Base-by-base conservation (phyloP, 2,113 vertebrate species). In the Polypterus senegalus region DNA sequence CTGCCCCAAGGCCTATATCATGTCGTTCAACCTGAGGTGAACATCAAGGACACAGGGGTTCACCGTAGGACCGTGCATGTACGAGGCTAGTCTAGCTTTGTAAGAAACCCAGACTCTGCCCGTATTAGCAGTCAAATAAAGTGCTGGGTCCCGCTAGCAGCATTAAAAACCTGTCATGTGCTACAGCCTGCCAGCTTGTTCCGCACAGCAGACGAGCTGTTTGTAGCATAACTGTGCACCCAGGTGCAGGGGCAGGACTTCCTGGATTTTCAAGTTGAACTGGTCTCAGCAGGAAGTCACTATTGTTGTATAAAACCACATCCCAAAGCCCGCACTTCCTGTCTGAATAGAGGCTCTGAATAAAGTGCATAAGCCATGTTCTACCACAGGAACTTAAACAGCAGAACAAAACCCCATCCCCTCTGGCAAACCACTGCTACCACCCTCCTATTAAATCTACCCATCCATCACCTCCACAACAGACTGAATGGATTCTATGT, bases 401-500 rank as follows among this genome's bases (percentile, higher is more conserved):
- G 43, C 51, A 10, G 6, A 4, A 55, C 9, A 7, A 27, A 27
- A 10, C 10, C 54, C 5, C 10, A 27, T 9, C 54, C 10, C 43
- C 43, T 27, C 54, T 55, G 54, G 54, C 10, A 55, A 8, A 55
- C 54, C 10, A 10, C 54, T 5, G 6, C 54, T 5, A 10, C 54
- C 43, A 5, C 9, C 10, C 54, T 55, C 43, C 54, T 27, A 11
- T 9, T 27, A 9, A 6, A 10, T 8, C 10, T 10, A 27, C 43
- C 54, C 43, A 5, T 55, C 10, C 5, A 43, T 47, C 62, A 56
- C 54, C 8, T 46, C 48, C 49, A 45, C 48, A 10, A 48, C 9
- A 3, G 27, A 10, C 61, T 11, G 57, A 57, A 61, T 58, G 62
- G 55, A 62, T 63, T 9, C 49, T 69, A 67, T 61, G 58, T 64